These are phyloP conservation scores for Gymnoscelis rufifasciata DNA, from an alignment of 2,888 invertebrate genomes.

Conservation along the genomic window DNA sequence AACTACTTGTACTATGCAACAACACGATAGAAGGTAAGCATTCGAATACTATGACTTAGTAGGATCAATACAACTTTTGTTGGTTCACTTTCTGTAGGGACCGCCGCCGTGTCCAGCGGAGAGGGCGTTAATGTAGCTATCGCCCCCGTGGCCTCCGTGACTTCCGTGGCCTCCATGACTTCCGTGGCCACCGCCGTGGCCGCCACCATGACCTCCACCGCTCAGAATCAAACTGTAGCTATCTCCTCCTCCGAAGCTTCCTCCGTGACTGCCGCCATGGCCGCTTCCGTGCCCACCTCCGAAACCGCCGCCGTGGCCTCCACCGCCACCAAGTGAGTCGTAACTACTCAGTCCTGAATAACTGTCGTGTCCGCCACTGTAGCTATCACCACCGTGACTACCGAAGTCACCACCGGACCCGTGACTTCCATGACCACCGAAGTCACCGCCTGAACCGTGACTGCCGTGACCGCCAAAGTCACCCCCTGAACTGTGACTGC, in stretches of 20 bases:
- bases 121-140: constrained; percentile 65
- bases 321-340: constrained; percentile 16
- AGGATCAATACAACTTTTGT: constrained; percentile 30
- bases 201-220: too few species aligned
- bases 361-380: constrained; percentile 29
- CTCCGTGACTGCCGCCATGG: constrained; percentile 14
- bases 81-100: constrained; percentile 55
- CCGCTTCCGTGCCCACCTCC: constrained; percentile 29
- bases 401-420: constrained; percentile 13
- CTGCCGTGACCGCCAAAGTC: constrained; percentile 37
- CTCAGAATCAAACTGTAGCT: too few species aligned
- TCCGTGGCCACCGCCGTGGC: too few species aligned
- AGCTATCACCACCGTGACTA: constrained; percentile 27
- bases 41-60: constrained; percentile 66
- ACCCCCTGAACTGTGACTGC: constrained; percentile 34
- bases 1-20: constrained; percentile 44
- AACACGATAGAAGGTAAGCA: constrained; percentile 30
- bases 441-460: constrained; percentile 30
- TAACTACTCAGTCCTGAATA: constrained; percentile 33
- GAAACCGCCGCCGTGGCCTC: constrained; percentile 7
- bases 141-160: constrained; percentile 44
- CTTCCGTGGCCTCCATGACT: constrained; percentile 34
- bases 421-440: constrained; percentile 19
- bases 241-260: constrained; percentile 29
- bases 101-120: constrained; percentile 72